A percentile compares a stretch with the other conserved stretches of the same genome.
These are phyloP conservation scores for Macaria liturata DNA, from an alignment of 2,888 invertebrate species.

Conservation along the genomic window DNA sequence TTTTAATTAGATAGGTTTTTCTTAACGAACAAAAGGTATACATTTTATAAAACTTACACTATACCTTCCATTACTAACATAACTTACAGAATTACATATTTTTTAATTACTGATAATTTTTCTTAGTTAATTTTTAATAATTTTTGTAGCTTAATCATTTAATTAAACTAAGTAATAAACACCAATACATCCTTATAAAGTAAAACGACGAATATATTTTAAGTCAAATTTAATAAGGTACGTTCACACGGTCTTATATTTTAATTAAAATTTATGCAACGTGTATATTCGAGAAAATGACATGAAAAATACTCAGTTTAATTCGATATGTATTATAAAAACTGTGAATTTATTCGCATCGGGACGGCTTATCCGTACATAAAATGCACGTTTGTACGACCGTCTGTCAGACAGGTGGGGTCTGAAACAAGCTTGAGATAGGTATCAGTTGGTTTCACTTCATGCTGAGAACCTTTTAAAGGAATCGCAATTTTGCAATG, in stretches of 20 bases:
- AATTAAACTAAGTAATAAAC: too few relatives aligned
- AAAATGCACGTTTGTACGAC: constrained; percentile 65
- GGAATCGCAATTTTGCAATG: constrained; percentile 57
- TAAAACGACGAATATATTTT: too few relatives aligned
- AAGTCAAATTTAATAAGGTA: constrained; percentile 29
- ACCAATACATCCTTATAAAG: too few relatives aligned
- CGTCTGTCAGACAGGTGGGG: constrained; percentile 69
- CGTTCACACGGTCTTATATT: constrained; percentile 40
- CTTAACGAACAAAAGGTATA: too few relatives aligned
- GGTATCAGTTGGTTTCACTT: constrained; percentile 54
- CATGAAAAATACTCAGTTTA: constrained; percentile 50
- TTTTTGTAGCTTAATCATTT: too few relatives aligned
- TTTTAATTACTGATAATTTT: too few relatives aligned
- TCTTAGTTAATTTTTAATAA: too few relatives aligned
- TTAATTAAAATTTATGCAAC: constrained; percentile 42
- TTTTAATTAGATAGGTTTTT: too few relatives aligned
- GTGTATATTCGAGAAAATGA: constrained; percentile 45
- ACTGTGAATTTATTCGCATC: constrained; percentile 68
- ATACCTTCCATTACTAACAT: too few relatives aligned
- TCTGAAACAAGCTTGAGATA: constrained; percentile 60
- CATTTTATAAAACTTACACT: too few relatives aligned
- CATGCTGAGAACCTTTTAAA: constrained; percentile 65
- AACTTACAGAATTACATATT: too few relatives aligned
- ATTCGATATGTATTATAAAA: constrained; percentile 72
- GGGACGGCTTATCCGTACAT: constrained; percentile 56